Conservation (phyloP, 1,140 invertebrate genomes). For the Drosophila dunni region DNA sequence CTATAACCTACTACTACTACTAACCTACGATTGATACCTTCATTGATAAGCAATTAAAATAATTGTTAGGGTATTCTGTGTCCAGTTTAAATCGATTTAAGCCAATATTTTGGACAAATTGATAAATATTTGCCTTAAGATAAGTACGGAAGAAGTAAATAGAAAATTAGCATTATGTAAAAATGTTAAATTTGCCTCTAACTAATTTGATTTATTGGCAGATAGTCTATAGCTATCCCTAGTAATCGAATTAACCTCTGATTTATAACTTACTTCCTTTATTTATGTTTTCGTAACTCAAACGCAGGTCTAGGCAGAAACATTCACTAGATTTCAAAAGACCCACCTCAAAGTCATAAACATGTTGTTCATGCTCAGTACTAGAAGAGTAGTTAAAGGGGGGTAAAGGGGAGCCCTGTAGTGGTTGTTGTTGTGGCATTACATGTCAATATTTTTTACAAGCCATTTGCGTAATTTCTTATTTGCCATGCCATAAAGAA, state of each 20-base stretch:
- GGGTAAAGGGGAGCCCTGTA: neutral
- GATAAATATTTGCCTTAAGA: no score
- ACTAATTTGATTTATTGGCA: slow-evolving; percentile 37
- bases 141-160: neutral
- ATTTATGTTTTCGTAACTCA: neutral
- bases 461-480: slow-evolving; percentile 56
- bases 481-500: slow-evolving; percentile 53
- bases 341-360: slow-evolving; percentile 37
- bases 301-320: neutral
- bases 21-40: no score
- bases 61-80: no score
- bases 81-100: no score
- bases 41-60: no score
- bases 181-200: neutral
- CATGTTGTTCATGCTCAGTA: slow-evolving; percentile 42
- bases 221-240: slow-evolving; percentile 1
- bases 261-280: slow-evolving; percentile 47
- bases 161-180: neutral
- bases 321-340: slow-evolving; percentile 4
- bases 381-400: neutral
- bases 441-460: slow-evolving; percentile 52
- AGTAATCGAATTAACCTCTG: slow-evolving; percentile 36
- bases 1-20: no score
- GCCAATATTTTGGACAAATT: no score
- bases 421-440: slow-evolving; percentile 19